Evolutionary conservation across 2,113 vertebrate genomes (phyloP).

Genomic region (Sorex araneus): DNA sequence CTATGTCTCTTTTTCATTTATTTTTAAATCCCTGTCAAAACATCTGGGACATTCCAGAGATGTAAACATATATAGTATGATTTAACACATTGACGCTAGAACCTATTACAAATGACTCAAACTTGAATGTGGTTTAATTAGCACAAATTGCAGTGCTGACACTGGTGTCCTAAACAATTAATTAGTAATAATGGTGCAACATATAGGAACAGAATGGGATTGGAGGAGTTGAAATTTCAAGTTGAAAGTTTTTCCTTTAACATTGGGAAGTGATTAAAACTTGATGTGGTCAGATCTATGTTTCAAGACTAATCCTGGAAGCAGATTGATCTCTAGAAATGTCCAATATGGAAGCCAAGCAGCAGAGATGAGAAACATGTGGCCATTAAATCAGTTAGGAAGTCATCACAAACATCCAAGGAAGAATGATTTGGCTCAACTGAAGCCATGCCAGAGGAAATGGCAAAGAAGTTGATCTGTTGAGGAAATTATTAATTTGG

Average conservation of each 20-base stretch:
- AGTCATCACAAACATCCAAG: background rate
- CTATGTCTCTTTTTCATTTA: background rate
- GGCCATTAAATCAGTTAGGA: background rate
- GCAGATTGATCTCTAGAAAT: background rate
- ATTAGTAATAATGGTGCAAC: background rate
- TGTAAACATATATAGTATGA: background rate
- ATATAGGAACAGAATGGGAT: background rate
- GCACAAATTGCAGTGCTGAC: too few species aligned
- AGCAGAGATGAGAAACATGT: background rate
- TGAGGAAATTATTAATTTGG: background rate
- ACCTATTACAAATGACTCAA: too few species aligned
- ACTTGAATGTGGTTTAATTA: too few species aligned
- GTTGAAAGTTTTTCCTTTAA: constrained; percentile 4
- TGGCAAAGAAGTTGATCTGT: background rate
- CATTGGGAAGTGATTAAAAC: background rate
- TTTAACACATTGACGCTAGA: too few species aligned
- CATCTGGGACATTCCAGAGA: background rate
- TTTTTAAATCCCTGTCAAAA: background rate
- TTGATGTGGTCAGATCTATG: background rate
- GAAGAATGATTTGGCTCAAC: background rate
- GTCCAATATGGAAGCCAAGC: background rate
- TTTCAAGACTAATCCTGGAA: constrained; percentile 15
- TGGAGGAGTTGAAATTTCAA: background rate
- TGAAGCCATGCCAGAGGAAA: background rate
- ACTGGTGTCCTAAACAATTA: too few species aligned